These are phyloP conservation scores for Trichomycterus rosablanca DNA, from an alignment of 2,113 vertebrate species.

Conservation along the genomic window DNA sequence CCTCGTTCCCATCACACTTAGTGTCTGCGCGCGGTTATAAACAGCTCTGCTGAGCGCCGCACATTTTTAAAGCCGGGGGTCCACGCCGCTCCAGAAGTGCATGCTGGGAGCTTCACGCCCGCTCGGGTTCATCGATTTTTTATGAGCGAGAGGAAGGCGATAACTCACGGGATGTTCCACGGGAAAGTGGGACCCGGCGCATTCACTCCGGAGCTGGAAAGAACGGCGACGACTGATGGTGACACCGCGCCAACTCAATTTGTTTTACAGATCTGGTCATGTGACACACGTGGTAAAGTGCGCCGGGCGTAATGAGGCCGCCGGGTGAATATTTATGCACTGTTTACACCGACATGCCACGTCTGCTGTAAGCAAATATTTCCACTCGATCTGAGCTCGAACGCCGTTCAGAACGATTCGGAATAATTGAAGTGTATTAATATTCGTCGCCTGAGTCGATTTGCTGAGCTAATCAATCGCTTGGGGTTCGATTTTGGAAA, in stretches of 20 bases:
- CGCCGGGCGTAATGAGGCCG: slow-evolving; percentile 11
- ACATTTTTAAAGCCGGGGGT: slow-evolving; percentile 31
- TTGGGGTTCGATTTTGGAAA: too few species aligned
- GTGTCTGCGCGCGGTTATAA: slow-evolving; percentile 21
- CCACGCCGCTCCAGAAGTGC: slow-evolving; percentile 35
- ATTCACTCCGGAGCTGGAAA: slow-evolving; percentile 24
- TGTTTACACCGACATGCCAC: too few species aligned
- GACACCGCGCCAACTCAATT: neutral
- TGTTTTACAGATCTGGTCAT: neutral
- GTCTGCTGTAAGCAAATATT: neutral
- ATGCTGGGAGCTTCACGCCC: slow-evolving; percentile 15
- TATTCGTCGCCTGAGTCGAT: neutral
- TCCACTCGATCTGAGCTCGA: neutral
- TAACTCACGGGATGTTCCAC: slow-evolving; percentile 40
- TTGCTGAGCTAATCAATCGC: too few species aligned
- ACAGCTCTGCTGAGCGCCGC: slow-evolving; percentile 40
- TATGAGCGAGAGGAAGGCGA: slow-evolving; percentile 31
- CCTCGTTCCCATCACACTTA: neutral
- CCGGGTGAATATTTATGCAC: slow-evolving; percentile 14
- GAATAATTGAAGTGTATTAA: neutral
- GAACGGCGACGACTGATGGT: slow-evolving; percentile 16
- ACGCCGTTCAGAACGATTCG: neutral
- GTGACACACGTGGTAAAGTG: neutral
- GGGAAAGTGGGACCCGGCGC: slow-evolving; percentile 9
- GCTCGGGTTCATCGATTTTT: slow-evolving; percentile 42